Percentiles rank a stretch among this genome's conserved stretches.
phyloP scores from a whole-genome alignment of 2,888 invertebrate genomes.

The Apamea sordens region DNA sequence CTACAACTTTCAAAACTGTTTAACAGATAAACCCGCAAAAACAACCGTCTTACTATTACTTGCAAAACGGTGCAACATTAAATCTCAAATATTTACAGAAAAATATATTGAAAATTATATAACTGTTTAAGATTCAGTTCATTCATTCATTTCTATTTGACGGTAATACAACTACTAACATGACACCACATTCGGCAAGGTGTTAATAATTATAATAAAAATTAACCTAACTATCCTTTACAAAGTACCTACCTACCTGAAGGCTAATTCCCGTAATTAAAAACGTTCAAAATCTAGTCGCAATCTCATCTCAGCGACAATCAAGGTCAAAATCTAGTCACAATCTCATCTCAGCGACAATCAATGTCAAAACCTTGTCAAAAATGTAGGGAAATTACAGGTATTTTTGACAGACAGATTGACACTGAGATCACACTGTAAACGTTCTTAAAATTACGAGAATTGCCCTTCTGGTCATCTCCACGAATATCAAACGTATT shows the following conservation, averaged over 20 bases:
- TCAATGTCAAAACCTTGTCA: too few species aligned
- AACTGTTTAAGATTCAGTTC: neutral
- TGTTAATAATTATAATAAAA: neutral
- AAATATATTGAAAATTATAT: neutral
- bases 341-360: too few species aligned
- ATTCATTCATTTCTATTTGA: neutral
- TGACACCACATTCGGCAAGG: neutral
- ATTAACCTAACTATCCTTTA: neutral
- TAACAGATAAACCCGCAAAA: neutral
- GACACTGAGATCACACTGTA: too few species aligned
- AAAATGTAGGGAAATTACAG: too few species aligned
- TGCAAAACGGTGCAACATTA: too few species aligned
- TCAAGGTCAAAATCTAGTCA: too few species aligned
- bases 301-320: too few species aligned
- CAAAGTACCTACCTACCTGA: neutral
- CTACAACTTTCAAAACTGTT: neutral
- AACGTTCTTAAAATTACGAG: too few species aligned
- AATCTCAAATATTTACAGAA: neutral
- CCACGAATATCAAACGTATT: neutral
- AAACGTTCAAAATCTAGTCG: too few species aligned
- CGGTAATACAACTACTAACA: neutral
- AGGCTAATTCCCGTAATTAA: too few species aligned
- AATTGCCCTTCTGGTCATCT: neutral
- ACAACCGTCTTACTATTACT: neutral
- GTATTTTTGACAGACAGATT: too few species aligned